phyloP scores from a whole-genome alignment of 2,888 invertebrate species.

The Drosophila phalerata region DNA sequence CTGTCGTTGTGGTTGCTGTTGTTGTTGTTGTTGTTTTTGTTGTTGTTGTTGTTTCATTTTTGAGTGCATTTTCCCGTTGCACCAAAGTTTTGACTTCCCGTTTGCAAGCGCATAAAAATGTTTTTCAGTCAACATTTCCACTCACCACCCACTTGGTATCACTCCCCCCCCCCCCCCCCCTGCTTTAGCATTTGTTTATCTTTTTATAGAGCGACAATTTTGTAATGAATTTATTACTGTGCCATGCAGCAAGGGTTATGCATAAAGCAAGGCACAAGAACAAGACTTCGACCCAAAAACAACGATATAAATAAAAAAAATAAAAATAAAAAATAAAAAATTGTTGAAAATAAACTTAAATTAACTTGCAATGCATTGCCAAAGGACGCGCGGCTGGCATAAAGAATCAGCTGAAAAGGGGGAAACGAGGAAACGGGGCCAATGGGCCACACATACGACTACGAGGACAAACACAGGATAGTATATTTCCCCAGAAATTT shows the following conservation, averaged over 20 bases:
- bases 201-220: conserved; percentile 78
- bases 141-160: background rate
- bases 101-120: conserved; percentile 75
- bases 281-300: conserved; percentile 25
- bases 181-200: conserved; percentile 71
- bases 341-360: conserved; percentile 73
- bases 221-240: conserved; percentile 77
- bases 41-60: conserved; percentile 49
- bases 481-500: conserved; percentile 61
- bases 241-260: conserved; percentile 65
- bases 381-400: conserved; percentile 46
- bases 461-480: conserved; percentile 3
- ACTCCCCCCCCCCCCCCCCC: background rate
- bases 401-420: conserved; percentile 21
- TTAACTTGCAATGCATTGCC: conserved; percentile 66
- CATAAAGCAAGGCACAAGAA: conserved; percentile 50
- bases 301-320: conserved; percentile 16
- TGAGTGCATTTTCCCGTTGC: conserved; percentile 76
- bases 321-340: conserved; percentile 24
- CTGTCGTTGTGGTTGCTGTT: conserved; percentile 20
- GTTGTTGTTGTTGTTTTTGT: conserved; percentile 42
- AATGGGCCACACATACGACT: conserved; percentile 21
- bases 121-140: conserved; percentile 58
- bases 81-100: conserved; percentile 75
- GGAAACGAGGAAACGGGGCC: conserved; percentile 29